phyloP scores from a whole-genome alignment of 2,888 invertebrate species.

The Diploptera punctata region DNA sequence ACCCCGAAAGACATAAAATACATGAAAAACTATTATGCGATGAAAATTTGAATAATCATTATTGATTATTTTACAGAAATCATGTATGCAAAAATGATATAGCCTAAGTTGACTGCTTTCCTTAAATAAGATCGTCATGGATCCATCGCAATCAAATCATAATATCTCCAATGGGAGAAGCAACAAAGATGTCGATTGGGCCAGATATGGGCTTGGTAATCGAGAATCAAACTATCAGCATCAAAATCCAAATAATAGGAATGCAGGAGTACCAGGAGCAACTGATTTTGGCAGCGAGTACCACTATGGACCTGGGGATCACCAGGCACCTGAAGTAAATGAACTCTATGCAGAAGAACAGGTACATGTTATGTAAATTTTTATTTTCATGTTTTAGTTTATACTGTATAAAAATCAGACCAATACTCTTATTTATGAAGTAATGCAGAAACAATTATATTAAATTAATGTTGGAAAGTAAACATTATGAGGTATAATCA shows the following conservation, averaged over 20 bases:
- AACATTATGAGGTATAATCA: too few species aligned
- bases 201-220: conserved; percentile 59
- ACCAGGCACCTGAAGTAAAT: conserved; percentile 86
- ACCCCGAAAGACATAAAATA: too few species aligned
- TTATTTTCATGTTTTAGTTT: too few species aligned
- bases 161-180: neutral
- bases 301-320: conserved; percentile 80
- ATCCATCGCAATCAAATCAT: neutral
- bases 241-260: conserved; percentile 50
- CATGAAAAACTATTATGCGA: too few species aligned
- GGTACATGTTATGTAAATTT: too few species aligned
- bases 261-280: conserved; percentile 74
- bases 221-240: conserved; percentile 25
- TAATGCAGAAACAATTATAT: too few species aligned
- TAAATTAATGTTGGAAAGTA: too few species aligned
- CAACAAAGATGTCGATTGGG: conserved; percentile 58
- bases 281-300: conserved; percentile 77
- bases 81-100: neutral
- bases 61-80: neutral
- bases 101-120: too few species aligned
- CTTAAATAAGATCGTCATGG: neutral
- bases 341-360: conserved; percentile 92
- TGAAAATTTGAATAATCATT: neutral
- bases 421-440: too few species aligned
- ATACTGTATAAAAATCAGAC: too few species aligned